Base-by-base conservation (phyloP, 2,797 vertebrate species). In the Benthosema pterotum region DNA sequence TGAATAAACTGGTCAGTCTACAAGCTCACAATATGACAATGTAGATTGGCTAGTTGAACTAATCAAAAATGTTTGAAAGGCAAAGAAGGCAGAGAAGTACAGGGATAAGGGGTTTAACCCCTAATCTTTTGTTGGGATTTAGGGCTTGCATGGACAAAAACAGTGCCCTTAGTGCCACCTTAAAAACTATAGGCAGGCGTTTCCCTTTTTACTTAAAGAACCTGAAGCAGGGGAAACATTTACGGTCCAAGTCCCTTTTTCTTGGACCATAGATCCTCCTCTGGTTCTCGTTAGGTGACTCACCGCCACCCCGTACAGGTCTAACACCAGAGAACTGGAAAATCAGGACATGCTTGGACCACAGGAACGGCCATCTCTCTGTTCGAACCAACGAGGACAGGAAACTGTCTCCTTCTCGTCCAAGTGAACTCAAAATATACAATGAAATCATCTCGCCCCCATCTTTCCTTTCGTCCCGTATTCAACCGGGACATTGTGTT, bases 271-370 rank as follows among this genome's bases (percentile, higher is more conserved):
- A 47, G 50, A 48, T 51, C 65, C 65, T 53, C 65, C 56, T 48
- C 67, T 47, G 50, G 19, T 52, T 28, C 69, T 47, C 11, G 16
- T 67, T 52, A 49, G 17, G 70, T 77, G 79, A 87, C 71, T 87
- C 82, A 82, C 53, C 65, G 42, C 71, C 17, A 8, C 8, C 32
- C 11, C 32, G 5, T 48, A 55, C 15, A 5, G 61, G 61, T 45
- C 22, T 25, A 7, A 52, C 55, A 38, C 32, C 32, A 38, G 7
- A 1, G 58, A 15, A 60, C 45, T 28, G 49, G 65, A 76, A 76
- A 70, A 50, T 62, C 13, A 14, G 16, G 49, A 62, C 58, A 56
- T 67, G 28, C 75, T 61, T 69, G 38, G 3, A 63, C 70, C 43
- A 58, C 64, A 72, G n/a, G n/a, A 83, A 75, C 70, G 60, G 62